Conservation (phyloP, 2,797 vertebrate genomes). For the Schizothorax lantsangensis region DNA sequence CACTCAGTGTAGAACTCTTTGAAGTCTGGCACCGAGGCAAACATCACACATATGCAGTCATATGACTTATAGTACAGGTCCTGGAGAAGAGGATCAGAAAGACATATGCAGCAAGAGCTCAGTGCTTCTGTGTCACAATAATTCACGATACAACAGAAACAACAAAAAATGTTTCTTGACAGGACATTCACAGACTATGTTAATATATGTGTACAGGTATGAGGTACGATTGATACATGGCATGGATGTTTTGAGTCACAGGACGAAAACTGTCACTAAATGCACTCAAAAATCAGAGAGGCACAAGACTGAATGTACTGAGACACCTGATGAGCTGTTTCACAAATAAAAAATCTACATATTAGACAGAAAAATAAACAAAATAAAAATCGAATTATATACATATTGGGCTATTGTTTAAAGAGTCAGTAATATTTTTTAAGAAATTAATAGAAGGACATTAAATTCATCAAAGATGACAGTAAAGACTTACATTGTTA, state of each 20-base stretch:
- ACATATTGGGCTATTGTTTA: not conserved
- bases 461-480: not conserved
- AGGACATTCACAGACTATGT: not conserved
- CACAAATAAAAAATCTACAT: not conserved
- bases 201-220: not conserved
- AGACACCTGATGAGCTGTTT: not conserved
- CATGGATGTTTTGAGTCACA: not conserved
- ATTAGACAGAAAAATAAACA: not conserved
- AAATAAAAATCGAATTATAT: not conserved
- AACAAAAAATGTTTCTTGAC: not conserved
- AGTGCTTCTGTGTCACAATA: not conserved
- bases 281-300: not conserved
- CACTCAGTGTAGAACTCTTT: conserved; percentile 99
- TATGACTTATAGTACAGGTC: conserved; percentile 99
- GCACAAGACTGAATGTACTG: not conserved
- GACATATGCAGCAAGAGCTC: not conserved
- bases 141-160: conserved; percentile 2
- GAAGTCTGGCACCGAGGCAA: conserved; percentile 97
- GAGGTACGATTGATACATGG: not conserved
- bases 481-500: not conserved
- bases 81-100: conserved; percentile 70
- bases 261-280: not conserved
- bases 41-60: conserved; percentile 98
- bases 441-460: not conserved
- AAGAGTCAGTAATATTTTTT: not conserved